phyloP scores from a whole-genome alignment of 2,113 vertebrate genomes.

The Fregata magnificens region DNA sequence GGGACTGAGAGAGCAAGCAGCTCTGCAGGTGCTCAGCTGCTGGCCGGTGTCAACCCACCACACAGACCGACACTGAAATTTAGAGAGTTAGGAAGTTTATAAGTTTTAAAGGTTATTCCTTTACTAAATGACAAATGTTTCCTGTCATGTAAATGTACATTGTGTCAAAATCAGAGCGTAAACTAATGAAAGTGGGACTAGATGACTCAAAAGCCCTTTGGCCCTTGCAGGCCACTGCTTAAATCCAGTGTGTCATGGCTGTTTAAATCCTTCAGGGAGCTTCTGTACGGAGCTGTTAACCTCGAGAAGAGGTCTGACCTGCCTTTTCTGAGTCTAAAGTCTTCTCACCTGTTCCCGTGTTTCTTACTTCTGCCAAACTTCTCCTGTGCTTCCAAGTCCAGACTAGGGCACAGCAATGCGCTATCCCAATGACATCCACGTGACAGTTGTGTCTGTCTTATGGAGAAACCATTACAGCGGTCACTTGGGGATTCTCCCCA shows the following conservation, averaged over 20 bases:
- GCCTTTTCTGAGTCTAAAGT: neutral
- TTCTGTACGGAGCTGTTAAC: neutral
- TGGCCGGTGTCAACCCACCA: neutral
- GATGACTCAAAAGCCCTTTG: neutral
- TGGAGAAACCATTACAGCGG: neutral
- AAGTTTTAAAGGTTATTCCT: neutral
- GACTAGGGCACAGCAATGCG: neutral
- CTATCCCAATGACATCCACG: too few relatives aligned
- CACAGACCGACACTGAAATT: neutral
- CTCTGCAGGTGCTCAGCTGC: neutral
- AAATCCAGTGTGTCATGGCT: fast-evolving
- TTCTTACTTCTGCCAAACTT: neutral
- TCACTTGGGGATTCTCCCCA: neutral
- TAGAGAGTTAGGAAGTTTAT: neutral
- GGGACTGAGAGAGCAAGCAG: neutral
- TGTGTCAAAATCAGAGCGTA: neutral
- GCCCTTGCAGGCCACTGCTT: neutral
- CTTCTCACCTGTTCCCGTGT: neutral
- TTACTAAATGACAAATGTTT: neutral
- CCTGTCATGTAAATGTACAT: neutral
- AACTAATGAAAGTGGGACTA: neutral
- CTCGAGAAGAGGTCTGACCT: neutral
- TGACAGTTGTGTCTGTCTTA: neutral
- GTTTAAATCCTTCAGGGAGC: neutral
- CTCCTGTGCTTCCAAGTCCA: neutral